phyloP scores from a whole-genome alignment of 2,888 invertebrate species.

The Acrocyrtus sp. region DNA sequence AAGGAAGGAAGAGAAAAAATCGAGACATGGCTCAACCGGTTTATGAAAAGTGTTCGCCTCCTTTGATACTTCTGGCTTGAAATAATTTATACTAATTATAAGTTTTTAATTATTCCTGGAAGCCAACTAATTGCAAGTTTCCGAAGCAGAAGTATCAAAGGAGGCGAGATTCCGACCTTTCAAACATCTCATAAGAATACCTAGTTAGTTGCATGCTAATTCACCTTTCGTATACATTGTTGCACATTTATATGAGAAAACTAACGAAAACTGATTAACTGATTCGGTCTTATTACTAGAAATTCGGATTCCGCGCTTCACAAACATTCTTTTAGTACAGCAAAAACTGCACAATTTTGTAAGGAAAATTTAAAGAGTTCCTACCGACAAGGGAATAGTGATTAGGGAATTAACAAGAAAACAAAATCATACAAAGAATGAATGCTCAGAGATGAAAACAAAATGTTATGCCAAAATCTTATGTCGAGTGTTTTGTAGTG shows the following conservation, averaged over 20 bases:
- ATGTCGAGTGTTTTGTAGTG: too few species aligned
- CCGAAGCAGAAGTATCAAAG: constrained; percentile 40
- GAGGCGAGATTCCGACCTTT: constrained; percentile 30
- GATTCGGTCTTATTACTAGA: too few species aligned
- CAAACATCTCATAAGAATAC: too few species aligned
- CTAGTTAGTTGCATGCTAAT: neutral
- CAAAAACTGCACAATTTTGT: too few species aligned
- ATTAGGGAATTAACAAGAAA: too few species aligned
- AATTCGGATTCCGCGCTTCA: too few species aligned
- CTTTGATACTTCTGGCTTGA: constrained; percentile 48
- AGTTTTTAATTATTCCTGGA: too few species aligned
- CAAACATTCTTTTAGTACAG: neutral
- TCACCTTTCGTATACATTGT: neutral
- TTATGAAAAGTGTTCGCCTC: constrained; percentile 53
- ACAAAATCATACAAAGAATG: neutral
- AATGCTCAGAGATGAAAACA: neutral
- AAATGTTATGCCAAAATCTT: neutral
- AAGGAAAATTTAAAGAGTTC: too few species aligned
- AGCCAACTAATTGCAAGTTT: neutral
- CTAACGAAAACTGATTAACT: too few species aligned
- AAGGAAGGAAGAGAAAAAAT: constrained; percentile 36
- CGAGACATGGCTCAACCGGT: constrained; percentile 24
- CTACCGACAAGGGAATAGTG: too few species aligned
- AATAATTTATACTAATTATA: constrained; percentile 16
- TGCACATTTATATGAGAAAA: neutral